Evolutionary conservation across 1,140 invertebrate species (phyloP), one percentile per base, ranked within the genome.

Genomic region (Cotesia typhae): DNA sequence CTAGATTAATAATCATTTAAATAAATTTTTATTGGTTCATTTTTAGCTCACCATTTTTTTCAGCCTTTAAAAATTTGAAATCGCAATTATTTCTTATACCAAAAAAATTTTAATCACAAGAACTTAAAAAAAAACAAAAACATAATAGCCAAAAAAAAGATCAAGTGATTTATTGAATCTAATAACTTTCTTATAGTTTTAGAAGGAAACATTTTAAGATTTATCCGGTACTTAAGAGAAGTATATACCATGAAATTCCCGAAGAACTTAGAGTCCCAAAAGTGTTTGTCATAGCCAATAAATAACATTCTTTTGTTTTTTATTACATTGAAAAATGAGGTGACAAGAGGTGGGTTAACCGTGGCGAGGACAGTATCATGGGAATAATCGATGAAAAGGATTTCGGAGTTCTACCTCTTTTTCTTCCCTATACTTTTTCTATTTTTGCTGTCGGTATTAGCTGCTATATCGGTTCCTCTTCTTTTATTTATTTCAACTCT

Each of bases 331-430:
- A 67, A 55, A 67, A 72, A 72, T 72, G 71, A 67, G 71, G 55
- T 67, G 65, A 72, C 65, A 72, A 67, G 65, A 61, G 65, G 53
- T 61, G 41, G 41, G 41, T 47, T 47, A 47, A 47, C 41, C 65
- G 71, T 67, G 71, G 71, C 41, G 65, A 52, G 65, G 20, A 72
- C 37, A 72, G 57, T 59, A 28, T 57, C 65, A 36, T 37, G 47
- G 38, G 57, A 65, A 72, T 72, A 72, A 72, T 72, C 71, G 71
- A 72, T 72, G 55, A 63, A 72, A 72, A 67, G 71, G 65, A 72
- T 72, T 72, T 55, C 17, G 52, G 28, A 28, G 3, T 28, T 28
- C 28, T 28, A 28, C 28, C 28, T 28, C 28, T 28, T 28, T 28
- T 28, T 1, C 28, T 28, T 28, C 1, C 28, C 28, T 28, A 28